A percentile compares a stretch with the other conserved stretches of the same genome.
phyloP scores from a whole-genome alignment of 2,888 invertebrate genomes.

The Andricus curvator region DNA sequence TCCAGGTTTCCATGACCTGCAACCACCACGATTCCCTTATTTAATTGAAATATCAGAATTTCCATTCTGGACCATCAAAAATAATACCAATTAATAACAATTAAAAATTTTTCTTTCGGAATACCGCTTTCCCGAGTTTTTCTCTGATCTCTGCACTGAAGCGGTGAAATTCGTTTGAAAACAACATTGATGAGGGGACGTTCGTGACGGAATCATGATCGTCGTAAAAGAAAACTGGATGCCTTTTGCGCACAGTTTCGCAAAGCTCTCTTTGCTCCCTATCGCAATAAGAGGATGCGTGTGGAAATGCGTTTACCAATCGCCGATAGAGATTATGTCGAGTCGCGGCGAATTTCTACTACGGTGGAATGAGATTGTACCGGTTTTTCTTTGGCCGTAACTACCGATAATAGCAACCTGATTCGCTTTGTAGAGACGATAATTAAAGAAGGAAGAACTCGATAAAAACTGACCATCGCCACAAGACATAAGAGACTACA shows the following conservation, averaged over 20 bases:
- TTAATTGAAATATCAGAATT: too few species aligned
- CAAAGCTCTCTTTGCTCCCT: conserved; percentile 26
- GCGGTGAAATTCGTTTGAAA: conserved; percentile 36
- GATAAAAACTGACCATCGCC: conserved; percentile 18
- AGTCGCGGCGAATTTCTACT: conserved; percentile 36
- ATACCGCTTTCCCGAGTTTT: background rate
- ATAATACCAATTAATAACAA: too few species aligned
- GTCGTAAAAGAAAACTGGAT: conserved; percentile 20
- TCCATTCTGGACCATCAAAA: too few species aligned
- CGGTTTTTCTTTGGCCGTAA: conserved; percentile 20
- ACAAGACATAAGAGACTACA: background rate
- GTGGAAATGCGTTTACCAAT: conserved; percentile 39
- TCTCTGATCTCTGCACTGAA: background rate
- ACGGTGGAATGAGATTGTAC: conserved; percentile 24
- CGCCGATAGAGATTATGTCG: conserved; percentile 34
- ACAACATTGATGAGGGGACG: background rate
- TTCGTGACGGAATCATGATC: conserved; percentile 35
- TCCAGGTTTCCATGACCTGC: too few species aligned
- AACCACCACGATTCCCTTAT: too few species aligned
- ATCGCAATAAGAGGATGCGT: conserved; percentile 29
- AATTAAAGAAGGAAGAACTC: conserved; percentile 24
- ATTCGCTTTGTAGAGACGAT: conserved; percentile 30
- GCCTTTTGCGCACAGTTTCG: conserved; percentile 31
- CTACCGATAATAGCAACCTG: conserved; percentile 38
- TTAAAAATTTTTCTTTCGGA: background rate